Percentiles rank a stretch among this genome's conserved stretches.
These are phyloP conservation scores for Macropis europaea DNA, from an alignment of 2,888 invertebrate genomes.

Conservation along the genomic window DNA sequence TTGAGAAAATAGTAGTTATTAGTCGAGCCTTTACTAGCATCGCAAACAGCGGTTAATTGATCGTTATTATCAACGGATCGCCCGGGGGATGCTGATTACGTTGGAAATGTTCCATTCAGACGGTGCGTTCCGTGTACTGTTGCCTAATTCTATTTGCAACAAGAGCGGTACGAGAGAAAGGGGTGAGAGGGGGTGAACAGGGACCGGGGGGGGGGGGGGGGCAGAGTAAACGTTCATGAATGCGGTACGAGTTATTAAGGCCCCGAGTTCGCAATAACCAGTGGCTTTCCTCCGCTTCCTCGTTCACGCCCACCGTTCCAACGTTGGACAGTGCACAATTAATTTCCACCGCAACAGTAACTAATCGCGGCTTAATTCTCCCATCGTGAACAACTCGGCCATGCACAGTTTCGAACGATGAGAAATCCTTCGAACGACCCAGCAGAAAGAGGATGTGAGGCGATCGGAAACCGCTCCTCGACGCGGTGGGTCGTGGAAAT, in stretches of 20 bases:
- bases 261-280: constrained; percentile 37
- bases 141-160: constrained; percentile 41
- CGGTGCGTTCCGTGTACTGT: constrained; percentile 6
- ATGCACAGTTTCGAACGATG: too few relatives aligned
- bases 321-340: constrained; percentile 49
- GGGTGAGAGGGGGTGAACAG: not conserved
- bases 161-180: not conserved
- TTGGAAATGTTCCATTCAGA: constrained; percentile 30
- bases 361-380: constrained; percentile 45
- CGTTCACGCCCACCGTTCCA: constrained; percentile 55
- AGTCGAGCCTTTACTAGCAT: not conserved
- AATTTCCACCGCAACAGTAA: constrained; percentile 47
- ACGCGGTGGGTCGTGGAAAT: too few relatives aligned
- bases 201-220: not conserved
- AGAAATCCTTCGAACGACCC: not conserved
- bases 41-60: constrained; percentile 30
- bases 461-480: too few relatives aligned
- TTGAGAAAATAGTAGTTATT: not conserved
- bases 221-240: constrained; percentile 29
- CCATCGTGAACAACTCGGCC: too few relatives aligned
- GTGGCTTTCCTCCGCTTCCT: constrained; percentile 54
- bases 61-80: constrained; percentile 23
- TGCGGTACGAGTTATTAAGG: constrained; percentile 36
- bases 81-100: constrained; percentile 24
- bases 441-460: constrained; percentile 18